A percentile compares a stretch with the other conserved stretches of the same genome.
These are phyloP conservation scores for Drosophila sucinea DNA, from an alignment of 1,140 invertebrate species.

Conservation along the genomic window DNA sequence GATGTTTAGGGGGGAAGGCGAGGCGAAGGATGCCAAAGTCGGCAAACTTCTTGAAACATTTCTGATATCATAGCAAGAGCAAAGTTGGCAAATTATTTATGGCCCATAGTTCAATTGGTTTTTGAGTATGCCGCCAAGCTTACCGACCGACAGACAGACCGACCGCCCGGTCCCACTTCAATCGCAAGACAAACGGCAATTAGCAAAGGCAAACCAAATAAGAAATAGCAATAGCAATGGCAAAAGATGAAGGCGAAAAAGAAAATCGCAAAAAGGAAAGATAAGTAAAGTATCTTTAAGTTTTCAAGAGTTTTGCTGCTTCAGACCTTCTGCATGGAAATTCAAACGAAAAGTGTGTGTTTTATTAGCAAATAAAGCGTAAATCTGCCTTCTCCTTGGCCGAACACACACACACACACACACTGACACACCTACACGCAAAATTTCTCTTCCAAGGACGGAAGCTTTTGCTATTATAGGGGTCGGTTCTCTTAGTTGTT, in stretches of 20 bases:
- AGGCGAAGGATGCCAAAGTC: neutral
- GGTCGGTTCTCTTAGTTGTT: neutral
- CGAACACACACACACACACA: constrained; percentile 8
- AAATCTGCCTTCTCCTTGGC: constrained; percentile 23
- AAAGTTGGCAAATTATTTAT: constrained; percentile 15
- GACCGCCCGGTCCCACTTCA: neutral
- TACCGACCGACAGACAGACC: no score
- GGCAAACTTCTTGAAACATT: constrained; percentile 18
- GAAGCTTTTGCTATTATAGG: neutral
- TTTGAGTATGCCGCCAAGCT: constrained; percentile 13
- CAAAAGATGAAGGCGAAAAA: neutral
- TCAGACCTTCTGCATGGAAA: constrained; percentile 20
- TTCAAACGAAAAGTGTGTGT: constrained; percentile 43
- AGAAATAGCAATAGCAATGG: constrained; percentile 1
- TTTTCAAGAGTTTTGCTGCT: constrained; percentile 17
- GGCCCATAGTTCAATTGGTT: constrained; percentile 17
- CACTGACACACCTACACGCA: neutral
- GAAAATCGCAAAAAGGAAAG: neutral
- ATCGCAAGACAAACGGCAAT: constrained; percentile 20
- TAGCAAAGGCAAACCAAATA: constrained; percentile 15
- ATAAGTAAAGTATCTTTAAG: constrained; percentile 3
- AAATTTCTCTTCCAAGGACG: constrained; percentile 8
- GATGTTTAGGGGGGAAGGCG: neutral
- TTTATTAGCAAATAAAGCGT: constrained; percentile 71
- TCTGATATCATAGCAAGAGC: neutral